Evolutionary conservation across 2,797 vertebrate species (phyloP).

Genomic region (Thamnophis elegans): DNA sequence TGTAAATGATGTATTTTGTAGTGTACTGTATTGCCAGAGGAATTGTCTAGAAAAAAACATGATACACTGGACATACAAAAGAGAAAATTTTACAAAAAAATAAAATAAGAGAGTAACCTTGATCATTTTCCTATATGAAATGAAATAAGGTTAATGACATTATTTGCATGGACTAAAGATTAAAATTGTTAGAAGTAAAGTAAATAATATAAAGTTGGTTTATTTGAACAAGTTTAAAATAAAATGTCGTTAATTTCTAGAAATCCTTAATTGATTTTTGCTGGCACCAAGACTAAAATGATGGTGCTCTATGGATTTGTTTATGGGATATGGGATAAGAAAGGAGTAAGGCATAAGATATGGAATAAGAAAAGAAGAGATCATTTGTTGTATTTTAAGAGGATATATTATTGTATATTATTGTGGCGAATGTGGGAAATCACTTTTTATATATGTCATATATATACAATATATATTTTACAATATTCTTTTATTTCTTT

Average conservation of each 20-base stretch:
- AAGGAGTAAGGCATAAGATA: neutral
- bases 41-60: neutral
- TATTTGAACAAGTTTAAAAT: neutral
- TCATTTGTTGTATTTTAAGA: neutral
- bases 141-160: neutral
- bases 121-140: neutral
- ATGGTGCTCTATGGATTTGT: neutral
- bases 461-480: too few species aligned
- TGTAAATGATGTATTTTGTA: neutral
- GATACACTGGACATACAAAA: neutral
- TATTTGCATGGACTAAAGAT: neutral
- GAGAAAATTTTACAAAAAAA: neutral
- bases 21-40: neutral
- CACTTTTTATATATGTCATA: neutral
- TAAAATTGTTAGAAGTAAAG: neutral
- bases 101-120: neutral
- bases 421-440: neutral
- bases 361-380: neutral
- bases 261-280: neutral
- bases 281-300: neutral
- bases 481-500: neutral
- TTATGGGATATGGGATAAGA: neutral
- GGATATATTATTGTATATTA: neutral
- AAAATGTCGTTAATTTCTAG: neutral
- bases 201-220: neutral